Evolutionary conservation across 2,888 invertebrate genomes (phyloP), one percentile per base, ranked within the genome.

Genomic region (Stenurella melanura): DNA sequence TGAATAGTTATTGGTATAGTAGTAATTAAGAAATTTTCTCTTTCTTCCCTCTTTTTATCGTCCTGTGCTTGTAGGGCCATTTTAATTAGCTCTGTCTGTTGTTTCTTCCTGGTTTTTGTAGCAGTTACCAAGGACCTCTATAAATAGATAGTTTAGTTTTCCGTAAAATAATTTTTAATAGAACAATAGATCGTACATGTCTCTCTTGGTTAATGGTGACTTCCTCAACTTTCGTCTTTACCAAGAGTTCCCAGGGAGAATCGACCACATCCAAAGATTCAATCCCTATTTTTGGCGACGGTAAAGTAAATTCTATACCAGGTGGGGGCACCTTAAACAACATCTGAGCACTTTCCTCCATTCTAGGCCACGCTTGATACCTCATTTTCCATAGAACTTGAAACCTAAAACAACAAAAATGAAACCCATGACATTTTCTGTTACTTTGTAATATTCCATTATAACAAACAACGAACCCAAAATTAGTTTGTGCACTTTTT

Each of bases 311-410:
- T 88, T 99, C 99, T 78, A 99, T 99, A 19, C 98, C 97, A 0
- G 99, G 99, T 0, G 99, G 99, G 0, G 99, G 98, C 1, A 99
- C 98, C 91, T 99, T 99, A 89, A 99, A 99, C 0, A 96, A 95
- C 77, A 96, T 90, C 75, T 98, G 97, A 0, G 99, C 99, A 9
- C 96, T 96, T 86, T 99, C 99, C 89, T 99, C 99, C 98, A 99
- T 98, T 76, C 99, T 93, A 0, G 98, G 97, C 99, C 99, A 99
- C 0, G 98, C 98, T 92, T 99, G 99, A 88, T 97, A 98, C 1
- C 99, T 93, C 82, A 97, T 94, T 87, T 97, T 97, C 99, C 99
- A 99, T 81, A 99, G 92, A 0, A 97, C 95, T 92, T 98, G 96
- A 90, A 97, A 98, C 78, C 96, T 93, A 76, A 30, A 82, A 78